phyloP scores from a whole-genome alignment of 2,888 invertebrate species.

The Bombylius major region DNA sequence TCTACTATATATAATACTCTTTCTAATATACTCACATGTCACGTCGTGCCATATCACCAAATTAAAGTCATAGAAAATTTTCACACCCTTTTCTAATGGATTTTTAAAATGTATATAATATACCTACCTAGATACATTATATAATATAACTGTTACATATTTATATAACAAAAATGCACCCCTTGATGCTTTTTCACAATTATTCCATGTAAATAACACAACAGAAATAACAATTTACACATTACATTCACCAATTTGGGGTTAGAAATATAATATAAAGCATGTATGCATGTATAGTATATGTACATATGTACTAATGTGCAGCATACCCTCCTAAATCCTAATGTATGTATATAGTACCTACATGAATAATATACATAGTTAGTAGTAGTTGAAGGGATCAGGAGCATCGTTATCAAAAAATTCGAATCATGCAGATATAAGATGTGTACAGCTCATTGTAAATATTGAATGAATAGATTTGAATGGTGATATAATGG shows the following conservation, averaged over 20 bases:
- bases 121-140: not conserved
- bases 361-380: not conserved
- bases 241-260: not conserved
- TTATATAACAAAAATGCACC: not conserved
- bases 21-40: too few relatives aligned
- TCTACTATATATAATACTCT: too few relatives aligned
- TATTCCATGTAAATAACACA: too few relatives aligned
- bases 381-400: not conserved
- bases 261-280: too few relatives aligned
- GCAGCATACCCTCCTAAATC: too few relatives aligned
- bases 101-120: not conserved
- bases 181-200: too few relatives aligned
- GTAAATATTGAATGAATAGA: not conserved
- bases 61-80: constrained; percentile 8
- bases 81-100: constrained; percentile 1
- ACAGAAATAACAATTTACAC: too few relatives aligned
- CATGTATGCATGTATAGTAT: too few relatives aligned
- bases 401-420: not conserved
- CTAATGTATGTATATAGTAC: too few relatives aligned
- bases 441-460: not conserved
- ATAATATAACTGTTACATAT: not conserved
- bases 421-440: not conserved
- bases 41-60: constrained; percentile 8
- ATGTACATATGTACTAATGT: too few relatives aligned
- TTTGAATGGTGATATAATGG: constrained; percentile 11